A percentile compares a stretch with the other conserved stretches of the same genome.
These are phyloP conservation scores for Esox masquinongy DNA, from an alignment of 2,797 vertebrate genomes.

Conservation along the genomic window DNA sequence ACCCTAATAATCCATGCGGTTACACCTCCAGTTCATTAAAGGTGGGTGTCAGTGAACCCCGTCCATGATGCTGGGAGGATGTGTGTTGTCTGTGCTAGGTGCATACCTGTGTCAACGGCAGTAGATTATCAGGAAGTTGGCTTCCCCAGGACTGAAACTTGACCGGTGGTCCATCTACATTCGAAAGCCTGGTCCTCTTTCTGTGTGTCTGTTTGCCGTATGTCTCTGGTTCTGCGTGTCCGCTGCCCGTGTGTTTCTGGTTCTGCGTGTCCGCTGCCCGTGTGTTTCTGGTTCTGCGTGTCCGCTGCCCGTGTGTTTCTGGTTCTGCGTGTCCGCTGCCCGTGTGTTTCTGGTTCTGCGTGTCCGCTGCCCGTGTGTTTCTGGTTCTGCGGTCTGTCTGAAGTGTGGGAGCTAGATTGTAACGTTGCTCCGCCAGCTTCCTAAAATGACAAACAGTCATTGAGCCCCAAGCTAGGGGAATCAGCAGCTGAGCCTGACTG, in stretches of 20 bases:
- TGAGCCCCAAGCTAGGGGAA: slow-evolving; percentile 40
- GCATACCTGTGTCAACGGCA: slow-evolving; percentile 10
- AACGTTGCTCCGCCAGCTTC: slow-evolving; percentile 39
- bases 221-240: neutral
- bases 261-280: slow-evolving; percentile 20
- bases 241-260: slow-evolving; percentile 15
- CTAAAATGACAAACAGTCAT: slow-evolving; percentile 22
- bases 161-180: slow-evolving; percentile 60
- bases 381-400: slow-evolving; percentile 6
- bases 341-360: neutral
- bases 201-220: neutral
- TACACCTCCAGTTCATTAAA: neutral
- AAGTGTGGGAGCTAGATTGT: slow-evolving; percentile 34
- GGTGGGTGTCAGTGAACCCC: neutral
- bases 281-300: slow-evolving; percentile 20
- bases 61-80: neutral
- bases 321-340: neutral
- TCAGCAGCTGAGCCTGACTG: slow-evolving; percentile 52
- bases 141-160: slow-evolving; percentile 74
- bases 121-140: slow-evolving; percentile 43
- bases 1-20: neutral
- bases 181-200: slow-evolving; percentile 38
- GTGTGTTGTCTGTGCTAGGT: neutral
- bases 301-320: slow-evolving; percentile 23
- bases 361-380: slow-evolving; percentile 10